These are phyloP conservation scores for Trissolcus basalis DNA, from an alignment of 1,140 invertebrate species.

Conservation along the genomic window DNA sequence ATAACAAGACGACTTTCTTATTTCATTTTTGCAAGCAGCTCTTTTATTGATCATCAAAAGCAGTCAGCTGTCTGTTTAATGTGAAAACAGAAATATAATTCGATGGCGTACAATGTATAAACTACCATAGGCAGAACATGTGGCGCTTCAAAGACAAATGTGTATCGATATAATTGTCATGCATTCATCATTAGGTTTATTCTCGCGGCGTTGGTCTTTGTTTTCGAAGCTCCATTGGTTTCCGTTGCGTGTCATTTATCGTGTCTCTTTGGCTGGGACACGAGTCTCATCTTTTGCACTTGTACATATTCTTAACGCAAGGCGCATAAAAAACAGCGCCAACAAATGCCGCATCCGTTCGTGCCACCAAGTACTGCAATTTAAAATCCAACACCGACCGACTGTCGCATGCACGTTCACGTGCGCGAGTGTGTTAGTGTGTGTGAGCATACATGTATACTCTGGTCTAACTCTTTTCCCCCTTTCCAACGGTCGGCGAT, in stretches of 20 bases:
- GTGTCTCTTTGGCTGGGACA: slow-evolving; percentile 47
- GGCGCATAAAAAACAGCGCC: slow-evolving; percentile 56
- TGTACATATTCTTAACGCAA: slow-evolving; percentile 57
- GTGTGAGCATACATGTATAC: neutral
- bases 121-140: too few relatives aligned
- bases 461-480: neutral
- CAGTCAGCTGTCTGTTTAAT: too few relatives aligned
- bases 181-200: slow-evolving; percentile 20
- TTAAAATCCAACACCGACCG: slow-evolving; percentile 47
- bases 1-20: too few relatives aligned
- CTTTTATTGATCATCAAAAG: too few relatives aligned
- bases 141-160: slow-evolving; percentile 7
- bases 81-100: too few relatives aligned
- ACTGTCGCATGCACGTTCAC: slow-evolving; percentile 29
- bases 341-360: slow-evolving; percentile 59
- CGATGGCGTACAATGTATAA: too few relatives aligned
- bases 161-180: slow-evolving; percentile 44
- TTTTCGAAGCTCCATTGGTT: slow-evolving; percentile 37
- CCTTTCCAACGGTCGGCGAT: slow-evolving; percentile 30
- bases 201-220: slow-evolving; percentile 37
- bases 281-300: slow-evolving; percentile 52
- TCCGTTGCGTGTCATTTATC: slow-evolving; percentile 49
- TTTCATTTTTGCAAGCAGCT: too few relatives aligned
- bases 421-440: slow-evolving; percentile 19
- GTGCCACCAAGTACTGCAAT: slow-evolving; percentile 55